Evolutionary conservation across 92 coral and sea anemone genomes (phyloP).

Genomic region (Pocillopora meandrina): DNA sequence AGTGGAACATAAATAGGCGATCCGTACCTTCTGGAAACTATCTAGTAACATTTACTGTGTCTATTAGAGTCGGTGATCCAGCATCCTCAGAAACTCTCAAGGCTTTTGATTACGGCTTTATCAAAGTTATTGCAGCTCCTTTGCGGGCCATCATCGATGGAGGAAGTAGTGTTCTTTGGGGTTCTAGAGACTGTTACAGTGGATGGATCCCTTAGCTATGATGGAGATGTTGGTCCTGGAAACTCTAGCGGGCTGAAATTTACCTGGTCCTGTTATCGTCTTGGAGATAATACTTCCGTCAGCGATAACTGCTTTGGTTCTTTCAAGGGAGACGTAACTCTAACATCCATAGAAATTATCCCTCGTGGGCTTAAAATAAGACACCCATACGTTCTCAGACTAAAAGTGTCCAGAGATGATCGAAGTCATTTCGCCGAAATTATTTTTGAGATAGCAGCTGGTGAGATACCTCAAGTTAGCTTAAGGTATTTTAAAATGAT

Average conservation of each 20-base stretch:
- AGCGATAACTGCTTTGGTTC: conserved; percentile 4
- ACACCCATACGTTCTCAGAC: background rate
- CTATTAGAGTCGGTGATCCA: background rate
- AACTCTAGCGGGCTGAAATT: conserved; percentile 33
- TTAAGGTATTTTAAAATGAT: background rate
- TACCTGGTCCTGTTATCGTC: conserved; percentile 46
- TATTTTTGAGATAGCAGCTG: conserved; percentile 10
- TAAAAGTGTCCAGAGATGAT: conserved; percentile 24
- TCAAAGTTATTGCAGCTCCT: conserved; percentile 32
- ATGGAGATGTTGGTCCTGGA: conserved; percentile 44
- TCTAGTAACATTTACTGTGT: background rate
- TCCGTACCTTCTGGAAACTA: conserved; percentile 13
- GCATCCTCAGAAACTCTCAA: background rate
- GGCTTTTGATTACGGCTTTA: conserved; percentile 45
- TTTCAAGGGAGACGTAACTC: background rate
- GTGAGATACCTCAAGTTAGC: conserved; percentile 20
- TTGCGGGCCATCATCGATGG: conserved; percentile 17
- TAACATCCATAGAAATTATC: background rate
- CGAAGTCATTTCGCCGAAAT: conserved; percentile 11
- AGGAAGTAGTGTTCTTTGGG: conserved; percentile 34
- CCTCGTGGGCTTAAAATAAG: background rate
- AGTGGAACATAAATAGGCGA: conserved; percentile 32
- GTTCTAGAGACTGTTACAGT: conserved; percentile 15
- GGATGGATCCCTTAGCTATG: conserved; percentile 44
- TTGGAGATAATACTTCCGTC: background rate